A percentile compares a stretch with the other conserved stretches of the same genome.
Evolutionary conservation across 2,888 invertebrate species (phyloP).

Genomic region (Chelonus formosanus): DNA sequence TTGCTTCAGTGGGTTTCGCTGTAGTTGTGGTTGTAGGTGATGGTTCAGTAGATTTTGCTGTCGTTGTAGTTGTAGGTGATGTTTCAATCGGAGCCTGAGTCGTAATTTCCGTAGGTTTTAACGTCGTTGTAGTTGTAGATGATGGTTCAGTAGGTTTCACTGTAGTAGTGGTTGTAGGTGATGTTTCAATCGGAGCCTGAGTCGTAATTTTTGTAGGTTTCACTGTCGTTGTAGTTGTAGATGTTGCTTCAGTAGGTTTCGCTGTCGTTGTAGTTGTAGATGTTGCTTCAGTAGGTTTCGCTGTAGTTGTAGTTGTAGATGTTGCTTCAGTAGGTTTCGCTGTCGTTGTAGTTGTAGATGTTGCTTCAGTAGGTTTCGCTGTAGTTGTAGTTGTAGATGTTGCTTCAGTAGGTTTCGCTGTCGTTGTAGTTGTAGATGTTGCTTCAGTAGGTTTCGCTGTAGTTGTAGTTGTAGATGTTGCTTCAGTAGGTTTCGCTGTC

Average conservation of each 20-base stretch:
- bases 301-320: no score
- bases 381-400: neutral
- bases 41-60: neutral
- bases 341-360: neutral
- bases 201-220: constrained; percentile 2
- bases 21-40: neutral
- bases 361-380: neutral
- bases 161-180: neutral
- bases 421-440: neutral
- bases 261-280: neutral
- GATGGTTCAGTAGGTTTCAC: neutral
- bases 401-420: neutral
- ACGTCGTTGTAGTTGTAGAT: neutral
- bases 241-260: neutral
- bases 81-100: neutral
- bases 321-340: neutral
- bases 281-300: neutral
- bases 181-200: neutral
- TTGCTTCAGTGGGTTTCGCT: constrained; percentile 1
- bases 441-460: neutral
- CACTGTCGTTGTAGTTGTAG: neutral
- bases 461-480: neutral
- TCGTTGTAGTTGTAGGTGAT: neutral
- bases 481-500: neutral
- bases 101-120: neutral